Percentiles rank a stretch among this genome's conserved stretches.
Evolutionary conservation across 2,797 vertebrate genomes (phyloP).

Genomic region (Myripristis jacobus): DNA sequence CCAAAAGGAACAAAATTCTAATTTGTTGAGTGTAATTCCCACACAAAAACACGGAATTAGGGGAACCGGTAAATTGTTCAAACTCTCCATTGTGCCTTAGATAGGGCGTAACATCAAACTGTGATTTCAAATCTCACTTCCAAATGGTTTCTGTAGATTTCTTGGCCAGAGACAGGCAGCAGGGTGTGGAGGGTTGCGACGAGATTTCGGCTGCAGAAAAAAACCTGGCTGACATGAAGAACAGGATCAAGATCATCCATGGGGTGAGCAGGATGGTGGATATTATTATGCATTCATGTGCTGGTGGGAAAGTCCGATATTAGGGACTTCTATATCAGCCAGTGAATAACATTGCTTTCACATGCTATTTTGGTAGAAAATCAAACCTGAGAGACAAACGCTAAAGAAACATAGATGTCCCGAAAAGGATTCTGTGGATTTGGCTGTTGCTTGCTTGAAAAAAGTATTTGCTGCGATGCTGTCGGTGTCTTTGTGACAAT

Average conservation of each 20-base stretch:
- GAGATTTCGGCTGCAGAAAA: constrained; percentile 72
- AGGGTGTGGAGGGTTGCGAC: neutral
- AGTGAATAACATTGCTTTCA: too few relatives aligned
- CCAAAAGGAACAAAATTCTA: constrained; percentile 30
- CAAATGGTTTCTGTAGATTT: constrained; percentile 10
- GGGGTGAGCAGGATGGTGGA: constrained; percentile 57
- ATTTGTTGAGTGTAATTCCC: constrained; percentile 34
- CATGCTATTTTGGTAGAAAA: too few relatives aligned
- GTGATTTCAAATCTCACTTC: neutral
- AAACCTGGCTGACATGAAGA: constrained; percentile 67
- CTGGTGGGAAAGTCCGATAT: too few relatives aligned
- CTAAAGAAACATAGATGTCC: too few relatives aligned
- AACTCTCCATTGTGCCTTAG: too few relatives aligned
- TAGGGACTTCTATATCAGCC: too few relatives aligned
- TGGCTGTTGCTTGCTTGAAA: too few relatives aligned
- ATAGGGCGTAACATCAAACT: constrained; percentile 8
- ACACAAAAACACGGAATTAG: neutral
- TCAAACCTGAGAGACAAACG: too few relatives aligned
- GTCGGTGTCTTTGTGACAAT: too few relatives aligned
- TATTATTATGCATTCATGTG: too few relatives aligned
- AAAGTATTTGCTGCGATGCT: too few relatives aligned
- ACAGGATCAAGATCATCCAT: constrained; percentile 66
- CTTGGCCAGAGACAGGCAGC: neutral
- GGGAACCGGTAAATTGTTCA: neutral
- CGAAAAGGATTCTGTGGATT: too few relatives aligned